A percentile compares a stretch with the other conserved stretches of the same genome.
Evolutionary conservation across 2,888 invertebrate species (phyloP).

Genomic region (Arctia plantaginis): DNA sequence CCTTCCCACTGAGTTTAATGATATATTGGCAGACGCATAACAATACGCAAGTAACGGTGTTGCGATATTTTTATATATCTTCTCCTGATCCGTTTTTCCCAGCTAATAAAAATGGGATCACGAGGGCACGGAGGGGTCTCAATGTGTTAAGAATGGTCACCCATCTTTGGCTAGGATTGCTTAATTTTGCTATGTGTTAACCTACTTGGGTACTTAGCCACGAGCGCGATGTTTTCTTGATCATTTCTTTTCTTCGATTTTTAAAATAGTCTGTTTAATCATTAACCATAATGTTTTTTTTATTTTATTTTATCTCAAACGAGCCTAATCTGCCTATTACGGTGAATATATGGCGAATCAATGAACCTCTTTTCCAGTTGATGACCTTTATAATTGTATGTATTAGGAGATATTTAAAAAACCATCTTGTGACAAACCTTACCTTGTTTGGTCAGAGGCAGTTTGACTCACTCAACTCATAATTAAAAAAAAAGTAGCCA

Average conservation of each 20-base stretch:
- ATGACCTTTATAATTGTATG: conserved; percentile 3
- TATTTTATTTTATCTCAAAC: neutral
- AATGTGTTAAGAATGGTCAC: no score
- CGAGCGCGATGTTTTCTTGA: no score
- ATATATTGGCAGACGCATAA: no score
- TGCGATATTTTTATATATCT: neutral
- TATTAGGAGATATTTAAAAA: conserved; percentile 30
- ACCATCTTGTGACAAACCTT: conserved; percentile 18
- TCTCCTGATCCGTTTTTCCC: no score
- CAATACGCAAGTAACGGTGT: no score
- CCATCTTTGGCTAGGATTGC: no score
- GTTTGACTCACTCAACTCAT: conserved; percentile 8
- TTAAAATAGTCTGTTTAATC: neutral
- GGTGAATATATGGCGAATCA: neutral
- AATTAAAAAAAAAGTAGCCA: conserved; percentile 19
- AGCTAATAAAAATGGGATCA: no score
- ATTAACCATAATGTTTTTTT: neutral
- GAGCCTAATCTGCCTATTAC: neutral
- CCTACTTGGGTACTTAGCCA: no score
- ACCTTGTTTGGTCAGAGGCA: conserved; percentile 22
- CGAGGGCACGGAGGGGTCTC: no score
- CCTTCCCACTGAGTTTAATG: no score
- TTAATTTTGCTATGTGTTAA: no score
- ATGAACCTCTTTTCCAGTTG: neutral
- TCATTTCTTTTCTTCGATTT: no score